Base-by-base conservation (phyloP, 2,797 vertebrate species). In the Bovichtus diacanthus region DNA sequence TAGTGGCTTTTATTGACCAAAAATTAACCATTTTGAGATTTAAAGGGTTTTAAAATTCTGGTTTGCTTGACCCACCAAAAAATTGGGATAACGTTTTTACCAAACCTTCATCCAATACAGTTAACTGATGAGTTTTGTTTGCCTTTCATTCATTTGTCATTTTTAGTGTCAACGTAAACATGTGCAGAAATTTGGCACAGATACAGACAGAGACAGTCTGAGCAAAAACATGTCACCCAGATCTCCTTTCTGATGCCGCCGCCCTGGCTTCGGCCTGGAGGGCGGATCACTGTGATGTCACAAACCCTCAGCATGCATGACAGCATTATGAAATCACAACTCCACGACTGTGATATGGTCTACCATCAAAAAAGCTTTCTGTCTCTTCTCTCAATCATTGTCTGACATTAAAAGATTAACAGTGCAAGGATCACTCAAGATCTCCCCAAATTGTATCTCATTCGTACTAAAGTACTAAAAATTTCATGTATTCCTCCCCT, bases 241-340 rank as follows among this genome's bases (percentile, higher is more conserved):
- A 66, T 81, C 55, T 49, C 39, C 53, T 13, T 27, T 75, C 41
- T 63, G 55, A 21, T 19, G 27, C 29, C 7, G 0, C 54, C n/a
- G 36, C 65, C 15, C 29, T 31, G 16, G 63, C 12, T n/a, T 29
- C 8, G 12, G 36, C 50, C 66, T 36, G 27, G 18, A 43, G 47
- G 74, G 49, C 6, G 1, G 31, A 60, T 66, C 63, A 19, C 44
- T 47, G 60, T 70, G 60, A 63, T 71, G 74, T 76, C 72, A 64
- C 62, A 60, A 55, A 53, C 29, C 50, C 39, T 74, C 50, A 67
- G 65, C 56, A 34, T 39, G 38, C 54, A 59, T 73, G 64, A 55
- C 43, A 70, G 39, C 49, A 51, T 63, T 60, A 56, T 75, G 44
- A 81, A 39, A 74, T 80, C 39, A 76, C 36, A 74, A 9, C 21